Conservation (phyloP, 2,797 vertebrate genomes). For the Sciaenops ocellatus region DNA sequence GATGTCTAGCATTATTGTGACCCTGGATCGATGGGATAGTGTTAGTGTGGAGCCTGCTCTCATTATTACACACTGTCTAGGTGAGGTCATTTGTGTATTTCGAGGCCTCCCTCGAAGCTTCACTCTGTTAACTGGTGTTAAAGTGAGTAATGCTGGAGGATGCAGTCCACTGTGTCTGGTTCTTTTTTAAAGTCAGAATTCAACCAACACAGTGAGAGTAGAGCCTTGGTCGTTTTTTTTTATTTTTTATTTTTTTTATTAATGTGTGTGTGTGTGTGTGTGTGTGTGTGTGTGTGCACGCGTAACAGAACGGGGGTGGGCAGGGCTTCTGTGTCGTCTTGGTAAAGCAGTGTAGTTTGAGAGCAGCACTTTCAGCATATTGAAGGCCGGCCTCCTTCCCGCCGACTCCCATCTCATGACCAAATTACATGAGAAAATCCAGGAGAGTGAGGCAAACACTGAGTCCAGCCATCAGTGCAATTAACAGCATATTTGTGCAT, state of each 20-base stretch:
- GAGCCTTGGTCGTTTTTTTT: neutral
- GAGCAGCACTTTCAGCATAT: constrained; percentile 81
- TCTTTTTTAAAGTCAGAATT: constrained; percentile 9
- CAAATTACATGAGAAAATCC: constrained; percentile 44
- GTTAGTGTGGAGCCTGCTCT: neutral
- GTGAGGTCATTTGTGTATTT: neutral
- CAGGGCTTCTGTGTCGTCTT: constrained; percentile 67
- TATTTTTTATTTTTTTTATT: neutral
- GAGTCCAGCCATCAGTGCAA: constrained; percentile 1
- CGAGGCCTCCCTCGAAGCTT: neutral
- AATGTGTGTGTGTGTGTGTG: neutral
- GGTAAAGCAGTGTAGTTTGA: constrained; percentile 81
- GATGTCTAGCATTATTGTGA: neutral
- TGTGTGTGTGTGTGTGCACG: constrained; percentile 20
- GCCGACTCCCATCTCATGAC: constrained; percentile 57
- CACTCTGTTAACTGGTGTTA: neutral
- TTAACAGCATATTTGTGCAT: constrained; percentile 21
- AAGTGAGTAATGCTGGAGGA: neutral
- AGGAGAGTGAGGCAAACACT: constrained; percentile 12
- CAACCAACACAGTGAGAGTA: neutral
- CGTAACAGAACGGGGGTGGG: constrained; percentile 50
- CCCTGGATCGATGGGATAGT: constrained; percentile 4
- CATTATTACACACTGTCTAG: constrained; percentile 5
- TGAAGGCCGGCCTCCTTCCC: constrained; percentile 61
- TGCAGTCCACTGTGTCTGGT: neutral